Base-by-base conservation (phyloP, 1,140 invertebrate species). In the Heterodera carotae region DNA sequence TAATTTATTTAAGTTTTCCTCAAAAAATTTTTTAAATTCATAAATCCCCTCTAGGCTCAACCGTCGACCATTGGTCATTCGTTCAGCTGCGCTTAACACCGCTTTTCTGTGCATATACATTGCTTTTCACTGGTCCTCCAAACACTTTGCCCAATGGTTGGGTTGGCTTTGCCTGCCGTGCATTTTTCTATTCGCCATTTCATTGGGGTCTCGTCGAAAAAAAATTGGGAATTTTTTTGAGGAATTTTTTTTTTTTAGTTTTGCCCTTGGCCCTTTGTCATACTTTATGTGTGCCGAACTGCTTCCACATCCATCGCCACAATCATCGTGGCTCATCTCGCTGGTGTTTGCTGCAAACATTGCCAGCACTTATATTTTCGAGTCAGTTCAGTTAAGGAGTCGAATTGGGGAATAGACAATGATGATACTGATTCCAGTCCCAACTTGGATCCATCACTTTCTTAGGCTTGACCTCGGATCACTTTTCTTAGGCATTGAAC, bases 101-200 rank as follows among this genome's bases (percentile, higher is more conserved):
- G 1, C 7, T 12, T 66, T 34, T 2, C 22, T 66, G 29, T 66
- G 62, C 25, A 25, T 66, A 10, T 66, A 66, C 62, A 66, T 66
- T n/a, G 62, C 29, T 29, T 31, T 31, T 27, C 62, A 66, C 22
- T 66, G 62, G 62, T 10, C 62, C 25, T 66, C 62, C 27, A 34
- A 12, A 12, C 62, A 66, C 15, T 66, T 29, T 25, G 62, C n/a
- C 62, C 8, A 31, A 18, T 66, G 62, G 62, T 18, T 66, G 29
- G 62, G 62, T 34, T 66, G 33, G 29, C 29, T 34, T 1, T 66
- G 62, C 22, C 62, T 66, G 10, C 62, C 62, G 29, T 66, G 62
- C 62, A 66, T 66, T 66, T 34, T 66, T 34, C 25, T 66, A 27
- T 66, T 66, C 62, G 62, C 62, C 62, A 66, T 66, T 15, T 66